A percentile compares a stretch with the other conserved stretches of the same genome.
Conservation (phyloP, 92 coral and sea anemone genomes). For the Galaxea fascicularis region DNA sequence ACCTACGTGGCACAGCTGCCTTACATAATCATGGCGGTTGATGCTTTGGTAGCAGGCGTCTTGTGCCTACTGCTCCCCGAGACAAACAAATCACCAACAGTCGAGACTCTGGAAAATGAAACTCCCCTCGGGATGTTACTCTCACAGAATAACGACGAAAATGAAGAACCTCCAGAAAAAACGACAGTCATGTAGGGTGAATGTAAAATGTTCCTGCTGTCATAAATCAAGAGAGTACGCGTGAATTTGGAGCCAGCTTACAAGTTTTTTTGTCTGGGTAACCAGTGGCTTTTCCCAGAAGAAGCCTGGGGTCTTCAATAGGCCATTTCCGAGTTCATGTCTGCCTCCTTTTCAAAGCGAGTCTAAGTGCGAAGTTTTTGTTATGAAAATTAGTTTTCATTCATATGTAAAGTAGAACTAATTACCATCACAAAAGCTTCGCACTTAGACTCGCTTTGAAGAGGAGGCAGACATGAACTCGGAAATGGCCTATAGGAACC, state of each 20-base stretch:
- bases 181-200: constrained; percentile 31
- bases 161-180: constrained; percentile 23
- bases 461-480: too few relatives aligned
- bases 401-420: too few relatives aligned
- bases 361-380: too few relatives aligned
- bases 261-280: not conserved
- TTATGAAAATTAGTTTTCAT: too few relatives aligned
- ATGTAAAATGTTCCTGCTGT: not conserved
- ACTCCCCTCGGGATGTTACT: constrained; percentile 11
- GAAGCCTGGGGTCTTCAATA: too few relatives aligned
- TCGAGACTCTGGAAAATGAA: constrained; percentile 74
- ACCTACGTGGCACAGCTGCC: constrained; percentile 68
- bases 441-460: too few relatives aligned
- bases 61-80: constrained; percentile 90
- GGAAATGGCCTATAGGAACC: too few relatives aligned
- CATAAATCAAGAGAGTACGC: not conserved
- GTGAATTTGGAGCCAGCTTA: too few relatives aligned
- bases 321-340: too few relatives aligned
- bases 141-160: constrained; percentile 1
- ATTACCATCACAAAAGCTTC: too few relatives aligned
- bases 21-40: constrained; percentile 86
- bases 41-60: constrained; percentile 86
- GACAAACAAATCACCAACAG: constrained; percentile 89
- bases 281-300: not conserved
- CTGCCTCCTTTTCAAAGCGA: too few relatives aligned